Base-by-base conservation (phyloP, 2,888 invertebrate genomes). In the Tortricodes alternella region DNA sequence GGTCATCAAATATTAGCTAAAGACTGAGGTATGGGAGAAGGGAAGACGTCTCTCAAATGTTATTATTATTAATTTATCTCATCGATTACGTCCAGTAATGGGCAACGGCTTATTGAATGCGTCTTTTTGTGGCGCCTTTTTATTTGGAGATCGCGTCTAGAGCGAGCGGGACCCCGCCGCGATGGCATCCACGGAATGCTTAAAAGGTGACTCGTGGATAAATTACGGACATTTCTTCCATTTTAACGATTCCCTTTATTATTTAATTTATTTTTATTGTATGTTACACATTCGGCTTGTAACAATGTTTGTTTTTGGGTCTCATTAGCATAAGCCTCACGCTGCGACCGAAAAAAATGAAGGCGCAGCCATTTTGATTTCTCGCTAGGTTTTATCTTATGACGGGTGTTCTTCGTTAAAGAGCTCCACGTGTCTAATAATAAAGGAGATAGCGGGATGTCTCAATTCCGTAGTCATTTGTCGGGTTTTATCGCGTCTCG, bases 181-280 rank as follows among this genome's bases (percentile, higher is more conserved):
- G 89, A 74, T 71, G 89, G 89, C 82, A 90, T 89, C 85, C 80
- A 78, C 80, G 89, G 89, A 87, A 90, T 90, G 87, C 85, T 80
- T 82, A 85, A 89, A 88, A 90, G 90, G 90, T 90, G 90, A 89
- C 89, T 89, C 83, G 82, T 80, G 89, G 86, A 90, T 90, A 90
- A 89, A 90, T 90, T 89, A 90, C 89, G 78, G 74, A 83, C 85
- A 89, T 90, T 89, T 90, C 87, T 86, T 88, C 83, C 83, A 85
- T 90, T 90, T 90, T 90, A 90, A 90, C 88, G 90, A 90, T 88
- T 83, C 86, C 80, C 83, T 88, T 89, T 89, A 90, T 89, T 89
- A 87, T 89, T 89, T 89, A 89, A 90, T 89, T 89, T 90, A 89
- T 89, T 89, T 87, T 84, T 87, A 89, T 89, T 78, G 85, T 85